A percentile compares a stretch with the other conserved stretches of the same genome.
phyloP scores from a whole-genome alignment of 2,113 vertebrate species.

The Oreochromis tanganicae region DNA sequence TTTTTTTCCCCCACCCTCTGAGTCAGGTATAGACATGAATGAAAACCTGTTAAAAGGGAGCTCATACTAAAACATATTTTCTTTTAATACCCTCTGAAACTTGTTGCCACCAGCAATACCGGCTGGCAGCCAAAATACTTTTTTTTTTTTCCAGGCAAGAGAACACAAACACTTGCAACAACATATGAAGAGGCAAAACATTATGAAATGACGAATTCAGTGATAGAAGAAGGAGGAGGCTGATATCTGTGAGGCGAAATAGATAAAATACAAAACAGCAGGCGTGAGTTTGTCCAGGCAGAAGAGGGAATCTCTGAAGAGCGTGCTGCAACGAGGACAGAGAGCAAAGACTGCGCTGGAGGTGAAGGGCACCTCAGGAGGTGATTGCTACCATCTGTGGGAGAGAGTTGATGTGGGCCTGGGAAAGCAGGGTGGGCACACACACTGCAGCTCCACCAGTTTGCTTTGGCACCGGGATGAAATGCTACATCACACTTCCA shows the following conservation, averaged over 20 bases:
- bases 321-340: slow-evolving; percentile 27
- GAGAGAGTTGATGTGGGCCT: slow-evolving; percentile 21
- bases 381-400: slow-evolving; percentile 70
- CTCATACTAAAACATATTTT: slow-evolving; percentile 10
- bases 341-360: slow-evolving; percentile 23
- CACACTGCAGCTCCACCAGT: slow-evolving; percentile 31
- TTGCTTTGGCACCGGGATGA: slow-evolving; percentile 59
- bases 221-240: neutral
- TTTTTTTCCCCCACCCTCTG: neutral
- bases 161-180: slow-evolving; percentile 11
- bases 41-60: neutral
- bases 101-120: slow-evolving; percentile 17
- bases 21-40: neutral
- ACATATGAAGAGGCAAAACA: slow-evolving; percentile 8
- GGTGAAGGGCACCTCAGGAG: slow-evolving; percentile 49
- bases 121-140: slow-evolving; percentile 13
- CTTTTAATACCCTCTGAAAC: slow-evolving; percentile 12
- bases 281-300: neutral
- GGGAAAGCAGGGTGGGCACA: slow-evolving; percentile 48
- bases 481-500: slow-evolving; percentile 30
- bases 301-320: slow-evolving; percentile 32
- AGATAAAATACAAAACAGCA: neutral
- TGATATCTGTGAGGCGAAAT: neutral
- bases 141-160: slow-evolving; percentile 13
- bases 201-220: slow-evolving; percentile 15